These are phyloP conservation scores for Apolygus lucorum DNA, from an alignment of 1,140 invertebrate genomes.

Conservation along the genomic window DNA sequence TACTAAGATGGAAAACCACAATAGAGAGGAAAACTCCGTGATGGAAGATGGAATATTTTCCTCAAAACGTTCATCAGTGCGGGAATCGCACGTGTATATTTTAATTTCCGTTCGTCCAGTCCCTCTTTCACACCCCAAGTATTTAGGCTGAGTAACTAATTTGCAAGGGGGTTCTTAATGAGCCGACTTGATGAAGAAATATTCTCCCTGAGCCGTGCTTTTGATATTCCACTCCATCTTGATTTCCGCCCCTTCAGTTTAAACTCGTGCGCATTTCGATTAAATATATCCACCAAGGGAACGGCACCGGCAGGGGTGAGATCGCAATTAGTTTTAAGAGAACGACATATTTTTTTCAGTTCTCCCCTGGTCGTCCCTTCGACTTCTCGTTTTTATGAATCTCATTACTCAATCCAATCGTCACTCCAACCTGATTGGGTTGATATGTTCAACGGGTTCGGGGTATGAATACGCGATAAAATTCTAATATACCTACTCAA, in stretches of 20 bases:
- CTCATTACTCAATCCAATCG: not conserved
- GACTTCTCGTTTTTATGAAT: not conserved
- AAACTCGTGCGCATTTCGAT: not conserved
- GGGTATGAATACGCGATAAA: no score
- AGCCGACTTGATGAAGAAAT: not conserved
- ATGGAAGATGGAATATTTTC: no score
- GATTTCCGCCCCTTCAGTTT: not conserved
- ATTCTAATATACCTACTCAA: no score
- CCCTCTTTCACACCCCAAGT: not conserved
- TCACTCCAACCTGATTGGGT: no score
- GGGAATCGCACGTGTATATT: not conserved
- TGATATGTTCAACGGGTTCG: no score
- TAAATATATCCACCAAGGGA: slow-evolving; percentile 3
- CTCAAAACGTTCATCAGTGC: no score
- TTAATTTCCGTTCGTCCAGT: not conserved
- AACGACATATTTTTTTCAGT: not conserved
- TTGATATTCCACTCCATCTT: not conserved
- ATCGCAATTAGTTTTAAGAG: not conserved
- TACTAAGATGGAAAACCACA: no score
- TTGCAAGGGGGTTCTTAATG: not conserved
- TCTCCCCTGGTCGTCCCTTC: not conserved
- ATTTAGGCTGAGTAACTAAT: not conserved
- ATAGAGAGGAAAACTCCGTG: no score
- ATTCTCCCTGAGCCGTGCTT: not conserved
- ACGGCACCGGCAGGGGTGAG: not conserved